Conservation (phyloP, 2,888 invertebrate species). For the Sabellastarte sp. region DNA sequence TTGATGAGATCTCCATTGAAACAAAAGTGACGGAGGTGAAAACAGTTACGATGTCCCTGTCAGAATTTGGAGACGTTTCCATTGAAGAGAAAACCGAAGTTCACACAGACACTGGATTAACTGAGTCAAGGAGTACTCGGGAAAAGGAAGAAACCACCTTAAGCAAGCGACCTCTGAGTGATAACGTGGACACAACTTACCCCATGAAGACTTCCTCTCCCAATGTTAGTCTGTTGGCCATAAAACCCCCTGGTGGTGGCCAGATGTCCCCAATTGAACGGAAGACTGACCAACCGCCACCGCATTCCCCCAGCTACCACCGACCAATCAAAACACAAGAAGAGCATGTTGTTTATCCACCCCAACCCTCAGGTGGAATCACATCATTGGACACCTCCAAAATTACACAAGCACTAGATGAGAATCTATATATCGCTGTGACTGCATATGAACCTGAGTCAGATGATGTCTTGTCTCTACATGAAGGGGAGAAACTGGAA, state of each 20-base stretch:
- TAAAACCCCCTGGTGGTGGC: background rate
- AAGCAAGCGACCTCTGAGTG: slow-evolving; percentile 3
- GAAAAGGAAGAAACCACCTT: slow-evolving; percentile 26
- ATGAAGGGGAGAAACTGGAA: slow-evolving; percentile 35
- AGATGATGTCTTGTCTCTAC: slow-evolving; percentile 33
- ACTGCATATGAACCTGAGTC: slow-evolving; percentile 30
- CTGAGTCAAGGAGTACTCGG: slow-evolving; percentile 24
- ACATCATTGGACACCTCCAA: background rate
- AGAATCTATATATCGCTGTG: slow-evolving; percentile 21
- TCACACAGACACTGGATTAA: slow-evolving; percentile 28
- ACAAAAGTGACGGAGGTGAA: slow-evolving; percentile 27
- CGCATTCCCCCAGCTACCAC: background rate
- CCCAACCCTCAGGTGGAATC: background rate
- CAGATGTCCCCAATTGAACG: background rate
- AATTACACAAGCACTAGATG: slow-evolving; percentile 1
- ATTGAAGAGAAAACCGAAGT: slow-evolving; percentile 28
- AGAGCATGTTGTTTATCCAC: no score
- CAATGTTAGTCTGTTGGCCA: background rate
- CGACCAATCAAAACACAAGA: background rate
- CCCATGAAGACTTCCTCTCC: background rate
- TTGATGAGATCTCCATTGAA: slow-evolving; percentile 27
- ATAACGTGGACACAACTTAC: background rate
- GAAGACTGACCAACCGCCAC: slow-evolving; percentile 31
- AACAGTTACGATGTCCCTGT: slow-evolving; percentile 27
- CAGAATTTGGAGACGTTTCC: slow-evolving; percentile 23